Conservation (phyloP, 2,888 invertebrate species). For the Lysandra bellargus region DNA sequence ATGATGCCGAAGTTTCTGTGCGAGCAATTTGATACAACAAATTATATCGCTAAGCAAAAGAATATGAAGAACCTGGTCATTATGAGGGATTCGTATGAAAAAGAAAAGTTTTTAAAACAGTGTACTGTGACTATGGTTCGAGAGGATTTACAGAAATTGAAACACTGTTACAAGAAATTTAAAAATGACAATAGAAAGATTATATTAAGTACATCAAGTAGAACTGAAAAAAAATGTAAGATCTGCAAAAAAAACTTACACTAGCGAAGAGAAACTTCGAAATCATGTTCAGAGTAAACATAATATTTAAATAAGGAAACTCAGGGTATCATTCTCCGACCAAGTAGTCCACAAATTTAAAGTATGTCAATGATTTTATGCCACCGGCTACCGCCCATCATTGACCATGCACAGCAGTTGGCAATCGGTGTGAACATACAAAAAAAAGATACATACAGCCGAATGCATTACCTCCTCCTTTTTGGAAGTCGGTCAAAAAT, state of each 20-base stretch:
- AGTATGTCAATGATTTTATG: constrained; percentile 34
- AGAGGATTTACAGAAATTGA: constrained; percentile 52
- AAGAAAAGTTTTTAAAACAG: constrained; percentile 37
- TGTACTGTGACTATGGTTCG: constrained; percentile 54
- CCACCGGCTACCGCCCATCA: too few relatives aligned
- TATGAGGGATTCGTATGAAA: constrained; percentile 26
- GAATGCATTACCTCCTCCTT: too few relatives aligned
- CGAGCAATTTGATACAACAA: constrained; percentile 54
- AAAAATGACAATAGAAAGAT: constrained; percentile 34
- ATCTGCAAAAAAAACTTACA: constrained; percentile 62
- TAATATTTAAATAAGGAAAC: constrained; percentile 53
- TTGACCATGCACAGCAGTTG: too few relatives aligned
- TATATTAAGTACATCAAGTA: constrained; percentile 28
- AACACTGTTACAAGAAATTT: constrained; percentile 41
- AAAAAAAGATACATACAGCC: too few relatives aligned
- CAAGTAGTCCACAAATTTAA: constrained; percentile 63
- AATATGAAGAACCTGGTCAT: constrained; percentile 1
- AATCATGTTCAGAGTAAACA: constrained; percentile 66
- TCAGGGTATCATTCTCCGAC: constrained; percentile 66
- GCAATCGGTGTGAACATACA: too few relatives aligned
- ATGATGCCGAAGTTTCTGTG: constrained; percentile 54
- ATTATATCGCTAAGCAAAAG: constrained; percentile 47
- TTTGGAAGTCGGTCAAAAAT: neutral
- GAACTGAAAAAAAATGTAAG: constrained; percentile 54
- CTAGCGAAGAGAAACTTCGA: constrained; percentile 55